Conservation (phyloP, 2,888 invertebrate genomes). For the Keiferia lycopersicella region DNA sequence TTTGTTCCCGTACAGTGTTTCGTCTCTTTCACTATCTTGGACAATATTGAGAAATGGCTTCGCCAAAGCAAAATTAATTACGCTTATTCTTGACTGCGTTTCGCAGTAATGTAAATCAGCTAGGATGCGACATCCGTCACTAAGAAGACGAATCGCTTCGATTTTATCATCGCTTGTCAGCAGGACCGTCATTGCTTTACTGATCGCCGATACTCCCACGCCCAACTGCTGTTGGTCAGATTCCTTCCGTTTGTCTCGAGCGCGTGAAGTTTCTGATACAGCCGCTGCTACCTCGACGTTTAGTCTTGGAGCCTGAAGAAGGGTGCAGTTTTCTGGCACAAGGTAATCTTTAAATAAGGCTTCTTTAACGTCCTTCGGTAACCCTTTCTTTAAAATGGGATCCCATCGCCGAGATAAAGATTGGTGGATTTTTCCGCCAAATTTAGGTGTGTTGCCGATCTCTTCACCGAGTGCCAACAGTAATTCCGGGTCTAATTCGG, state of each 20-base stretch:
- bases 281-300: conserved; percentile 31
- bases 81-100: conserved; percentile 26
- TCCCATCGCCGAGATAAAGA: conserved; percentile 28
- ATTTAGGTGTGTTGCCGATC: conserved; percentile 17
- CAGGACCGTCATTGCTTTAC: conserved; percentile 27
- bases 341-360: conserved; percentile 28
- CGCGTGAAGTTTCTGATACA: conserved; percentile 21
- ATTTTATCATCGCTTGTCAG: conserved; percentile 25
- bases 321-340: conserved; percentile 28
- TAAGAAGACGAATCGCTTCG: conserved; percentile 27
- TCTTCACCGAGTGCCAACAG: conserved; percentile 32
- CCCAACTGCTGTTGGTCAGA: conserved; percentile 31
- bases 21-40: too few species aligned
- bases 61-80: too few species aligned
- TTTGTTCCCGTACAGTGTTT: too few species aligned
- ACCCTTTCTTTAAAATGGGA: conserved; percentile 31
- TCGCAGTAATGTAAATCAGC: conserved; percentile 26
- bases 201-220: conserved; percentile 30
- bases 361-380: conserved; percentile 31
- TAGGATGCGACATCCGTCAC: conserved; percentile 31
- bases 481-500: conserved; percentile 29
- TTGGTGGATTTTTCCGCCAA: conserved; percentile 30
- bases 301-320: conserved; percentile 30
- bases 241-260: conserved; percentile 29
- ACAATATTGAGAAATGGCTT: too few species aligned